Base-by-base conservation (phyloP, 2,888 invertebrate species). In the Gymnosoma rotundatum region DNA sequence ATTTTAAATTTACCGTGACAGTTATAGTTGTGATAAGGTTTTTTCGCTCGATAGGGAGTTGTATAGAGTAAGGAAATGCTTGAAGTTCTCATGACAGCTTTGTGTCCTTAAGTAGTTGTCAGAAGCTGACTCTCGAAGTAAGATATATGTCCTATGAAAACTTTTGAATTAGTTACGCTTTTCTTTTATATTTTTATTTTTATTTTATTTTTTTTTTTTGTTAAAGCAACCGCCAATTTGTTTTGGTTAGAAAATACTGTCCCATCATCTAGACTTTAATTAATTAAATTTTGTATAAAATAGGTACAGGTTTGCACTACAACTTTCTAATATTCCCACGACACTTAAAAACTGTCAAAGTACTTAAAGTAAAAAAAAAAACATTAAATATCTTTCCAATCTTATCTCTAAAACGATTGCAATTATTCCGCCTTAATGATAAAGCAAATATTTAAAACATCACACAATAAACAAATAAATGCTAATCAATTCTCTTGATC, bases 361-460 rank as follows among this genome's bases (percentile, higher is more conserved):
- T 70, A 72, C 42, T 78, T 74, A n/a, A 32, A 32, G 32, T 5
- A 32, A 32, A 66, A 18, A 2, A 5, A 32, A 20, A 25, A 58
- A 60, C 75, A 58, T 48, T 45, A 20, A 69, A 52, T 36, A 66
- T 56, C 45, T 64, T 73, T 6, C 4, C 18, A 36, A 84, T 81
- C 16, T 48, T 67, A 79, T 83, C 73, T 52, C 7, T 1, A 32
- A 83, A 20, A 72, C 3, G 63, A 54, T 78, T 42, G 72, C 82
- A 82, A 85, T 79, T 85, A 81, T 81, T 79, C 61, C 78, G 79
- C 73, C 45, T 76, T 69, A 85, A 67, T 83, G 83, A 85, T 79
- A 67, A 56, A 56, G 73, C 81, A 78, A 61, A 69, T 42, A 64
- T 50, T 16, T 32, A 20, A 16, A 38, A 74, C 5, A 12, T 1